Base-by-base conservation (phyloP, 1,140 invertebrate species). In the Heliconius himera region DNA sequence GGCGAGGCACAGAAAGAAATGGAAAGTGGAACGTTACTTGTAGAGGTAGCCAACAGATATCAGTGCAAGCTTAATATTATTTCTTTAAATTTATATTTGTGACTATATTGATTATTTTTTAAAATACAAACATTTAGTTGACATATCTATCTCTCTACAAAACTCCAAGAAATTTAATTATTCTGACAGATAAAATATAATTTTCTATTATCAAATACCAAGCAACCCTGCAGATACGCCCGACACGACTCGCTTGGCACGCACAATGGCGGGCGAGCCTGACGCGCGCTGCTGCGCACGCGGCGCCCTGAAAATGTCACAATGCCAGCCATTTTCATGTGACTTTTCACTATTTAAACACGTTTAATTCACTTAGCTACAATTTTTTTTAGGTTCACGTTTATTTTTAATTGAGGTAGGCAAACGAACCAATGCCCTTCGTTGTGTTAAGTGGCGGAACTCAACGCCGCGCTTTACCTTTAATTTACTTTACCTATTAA, bases 231-330 rank as follows among this genome's bases (percentile, higher is more conserved):
- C 49, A 66, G 49, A 72, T 18, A 49, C 80, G 70, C 73, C 80
- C 84, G 90, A 89, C 84, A 87, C 92, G 84, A 86, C 78, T 89
- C 87, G 90, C 72, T 93, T 90, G 85, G 85, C 89, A 87, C 84
- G 78, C 79, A 94, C 90, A 94, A 94, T 91, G 83, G 86, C 87
- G 83, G 90, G 90, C 86, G 90, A 91, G 89, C 85, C 89, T 83
- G 88, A 76, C 82, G 74, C 90, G 92, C 89, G 84, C 83, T 87
- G 88, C 78, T 92, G 90, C 81, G 72, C 81, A 66, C 79, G 86
- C 85, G 82, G 78, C 79, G 84, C 81, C 88, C 89, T 90, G 88
- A 90, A 90, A 89, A 83, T 77, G 72, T 87, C 83, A 84, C 82
- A 82, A 85, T 77, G 60, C 77, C 80, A 74, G 72, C 77, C 22